Evolutionary conservation across 2,797 vertebrate species (phyloP).

Genomic region (Crocodylus rhombifer): DNA sequence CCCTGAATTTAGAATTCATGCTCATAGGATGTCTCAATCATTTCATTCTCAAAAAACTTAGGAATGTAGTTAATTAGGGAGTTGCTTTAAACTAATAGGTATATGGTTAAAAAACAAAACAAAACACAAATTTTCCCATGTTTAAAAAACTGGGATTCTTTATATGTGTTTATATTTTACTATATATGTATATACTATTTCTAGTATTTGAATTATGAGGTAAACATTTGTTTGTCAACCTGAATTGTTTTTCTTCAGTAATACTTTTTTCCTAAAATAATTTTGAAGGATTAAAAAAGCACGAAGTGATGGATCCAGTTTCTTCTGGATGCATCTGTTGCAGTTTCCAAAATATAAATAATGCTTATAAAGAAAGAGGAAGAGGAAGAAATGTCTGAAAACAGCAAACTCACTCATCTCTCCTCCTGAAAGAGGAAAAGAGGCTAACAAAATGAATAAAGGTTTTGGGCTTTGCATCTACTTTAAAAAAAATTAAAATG

Average conservation of each 20-base stretch:
- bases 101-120: not conserved
- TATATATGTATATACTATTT: not conserved
- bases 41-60: not conserved
- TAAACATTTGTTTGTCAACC: not conserved
- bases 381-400: no score
- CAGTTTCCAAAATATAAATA: not conserved
- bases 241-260: rapidly evolving
- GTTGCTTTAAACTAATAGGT: not conserved
- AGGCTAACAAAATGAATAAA: conserved; percentile 6
- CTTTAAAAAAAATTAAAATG: conserved; percentile 29
- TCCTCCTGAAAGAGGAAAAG: conserved; percentile 23
- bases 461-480: not conserved
- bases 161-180: not conserved
- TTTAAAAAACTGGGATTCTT: not conserved
- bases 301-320: not conserved
- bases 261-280: not conserved
- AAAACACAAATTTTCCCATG: rapidly evolving
- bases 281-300: not conserved
- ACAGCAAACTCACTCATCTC: not conserved
- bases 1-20: rapidly evolving
- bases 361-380: no score
- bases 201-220: not conserved
- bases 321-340: not conserved
- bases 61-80: not conserved
- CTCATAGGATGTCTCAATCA: not conserved